Evolutionary conservation across 2,113 vertebrate genomes (phyloP).

Genomic region (Macrotis lagotis): DNA sequence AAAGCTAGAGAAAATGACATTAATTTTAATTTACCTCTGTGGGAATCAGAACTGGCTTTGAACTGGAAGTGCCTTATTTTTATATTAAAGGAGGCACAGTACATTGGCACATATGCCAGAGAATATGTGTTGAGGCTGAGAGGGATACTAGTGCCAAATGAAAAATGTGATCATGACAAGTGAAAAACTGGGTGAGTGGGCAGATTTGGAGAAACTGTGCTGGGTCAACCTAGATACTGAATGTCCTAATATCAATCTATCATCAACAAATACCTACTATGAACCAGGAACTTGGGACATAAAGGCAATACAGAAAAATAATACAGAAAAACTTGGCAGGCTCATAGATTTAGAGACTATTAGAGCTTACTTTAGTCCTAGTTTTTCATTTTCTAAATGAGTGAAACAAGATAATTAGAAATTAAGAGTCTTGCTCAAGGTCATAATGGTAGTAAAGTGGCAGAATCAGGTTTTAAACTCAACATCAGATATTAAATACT

Average conservation of each 20-base stretch:
- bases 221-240: neutral
- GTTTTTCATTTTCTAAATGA: neutral
- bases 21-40: constrained; percentile 54
- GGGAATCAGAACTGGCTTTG: constrained; percentile 43
- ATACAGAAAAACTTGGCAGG: neutral
- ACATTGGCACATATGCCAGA: neutral
- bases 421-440: neutral
- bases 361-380: neutral
- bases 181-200: neutral
- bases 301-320: neutral
- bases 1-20: constrained; percentile 29
- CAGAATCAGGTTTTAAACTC: neutral
- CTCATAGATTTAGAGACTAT: neutral
- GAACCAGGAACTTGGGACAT: neutral
- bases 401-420: neutral
- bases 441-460: neutral
- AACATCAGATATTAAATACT: neutral
- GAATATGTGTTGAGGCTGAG: neutral
- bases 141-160: neutral
- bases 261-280: accelerated
- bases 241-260: neutral
- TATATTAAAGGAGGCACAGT: constrained; percentile 29
- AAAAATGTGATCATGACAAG: neutral
- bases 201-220: neutral
- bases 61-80: constrained; percentile 39